Evolutionary conservation across 2,888 invertebrate species (phyloP), one percentile per base, ranked within the genome.

Genomic region (Diachrysia chrysitis): DNA sequence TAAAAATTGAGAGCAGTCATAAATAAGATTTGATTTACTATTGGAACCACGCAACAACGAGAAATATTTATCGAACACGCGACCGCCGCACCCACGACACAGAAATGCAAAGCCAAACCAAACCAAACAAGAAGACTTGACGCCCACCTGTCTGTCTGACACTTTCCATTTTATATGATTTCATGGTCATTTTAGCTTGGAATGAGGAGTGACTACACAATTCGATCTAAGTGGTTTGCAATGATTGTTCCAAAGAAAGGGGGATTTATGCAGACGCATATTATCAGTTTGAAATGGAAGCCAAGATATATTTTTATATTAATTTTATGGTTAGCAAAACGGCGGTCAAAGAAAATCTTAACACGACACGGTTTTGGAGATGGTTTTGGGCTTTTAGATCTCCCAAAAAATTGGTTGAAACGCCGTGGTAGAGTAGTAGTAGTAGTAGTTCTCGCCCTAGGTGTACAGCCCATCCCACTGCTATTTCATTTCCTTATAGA

Each of bases 121-220:
- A 46, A 55, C 54, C 55, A 9, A 46, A 64, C 59, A 64, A 74
- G 53, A 65, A 57, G 55, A 29, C 6, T 10, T 9, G 19, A 66
- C 79, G 51, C 75, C 75, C 63, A 66, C 64, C 53, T 67, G 68
- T 73, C 74, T 69, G 23, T 57, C 60, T 68, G 56, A 56, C 58
- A 78, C 78, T 78, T 74, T 78, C 78, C 37, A 78, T 78, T 74
- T 73, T 60, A 48, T 46, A 56, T 63, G 59, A 55, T 21, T 64
- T 73, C 78, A 78, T 64, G 74, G 78, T 62, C 63, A 68, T 29
- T 48, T 58, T 59, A n/a, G 32, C 48, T 54, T 56, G 16, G 58
- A 71, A 48, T 37, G 37, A 51, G 42, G 61, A 61, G 35, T 17
- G 37, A 16, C 25, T 25, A 32, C 54, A 12, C 32, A 32, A 10